These are phyloP conservation scores for Scotopteryx bipunctaria DNA, from an alignment of 2,888 invertebrate genomes.

Conservation along the genomic window DNA sequence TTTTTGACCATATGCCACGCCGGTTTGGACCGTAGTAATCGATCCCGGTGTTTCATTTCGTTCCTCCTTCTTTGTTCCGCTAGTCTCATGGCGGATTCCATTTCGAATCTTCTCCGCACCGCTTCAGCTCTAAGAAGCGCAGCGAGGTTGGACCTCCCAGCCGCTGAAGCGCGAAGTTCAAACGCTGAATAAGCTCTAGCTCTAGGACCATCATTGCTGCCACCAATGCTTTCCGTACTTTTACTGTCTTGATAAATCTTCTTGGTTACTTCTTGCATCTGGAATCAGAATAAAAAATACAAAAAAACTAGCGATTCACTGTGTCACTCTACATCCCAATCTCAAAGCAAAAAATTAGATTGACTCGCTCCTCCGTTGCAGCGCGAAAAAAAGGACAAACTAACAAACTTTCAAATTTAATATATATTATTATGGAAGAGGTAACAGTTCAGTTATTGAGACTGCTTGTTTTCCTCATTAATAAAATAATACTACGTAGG, in stretches of 20 bases:
- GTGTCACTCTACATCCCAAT: no score
- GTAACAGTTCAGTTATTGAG: no score
- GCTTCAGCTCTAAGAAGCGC: constrained; percentile 86
- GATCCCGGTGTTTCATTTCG: constrained; percentile 84
- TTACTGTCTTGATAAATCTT: constrained; percentile 69
- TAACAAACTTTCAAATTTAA: no score
- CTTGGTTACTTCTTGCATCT: constrained; percentile 70
- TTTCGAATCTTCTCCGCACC: constrained; percentile 84
- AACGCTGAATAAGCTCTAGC: constrained; percentile 74
- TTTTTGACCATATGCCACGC: constrained; percentile 88
- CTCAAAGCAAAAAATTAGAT: no score
- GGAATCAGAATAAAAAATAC: constrained; percentile 34
- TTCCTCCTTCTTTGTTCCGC: constrained; percentile 84
- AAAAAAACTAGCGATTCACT: no score
- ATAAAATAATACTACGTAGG: neutral
- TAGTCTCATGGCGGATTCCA: constrained; percentile 83
- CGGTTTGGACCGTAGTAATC: constrained; percentile 84
- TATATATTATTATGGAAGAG: no score
- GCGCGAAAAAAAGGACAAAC: no score
- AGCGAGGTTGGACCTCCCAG: constrained; percentile 85
- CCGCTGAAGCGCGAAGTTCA: constrained; percentile 65
- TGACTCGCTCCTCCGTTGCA: no score
- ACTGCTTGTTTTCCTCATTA: no score
- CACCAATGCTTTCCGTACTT: constrained; percentile 56
- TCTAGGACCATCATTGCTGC: constrained; percentile 52